Evolutionary conservation across 2,113 vertebrate genomes (phyloP), one percentile per base, ranked within the genome.

Genomic region (Nettapus auritus): DNA sequence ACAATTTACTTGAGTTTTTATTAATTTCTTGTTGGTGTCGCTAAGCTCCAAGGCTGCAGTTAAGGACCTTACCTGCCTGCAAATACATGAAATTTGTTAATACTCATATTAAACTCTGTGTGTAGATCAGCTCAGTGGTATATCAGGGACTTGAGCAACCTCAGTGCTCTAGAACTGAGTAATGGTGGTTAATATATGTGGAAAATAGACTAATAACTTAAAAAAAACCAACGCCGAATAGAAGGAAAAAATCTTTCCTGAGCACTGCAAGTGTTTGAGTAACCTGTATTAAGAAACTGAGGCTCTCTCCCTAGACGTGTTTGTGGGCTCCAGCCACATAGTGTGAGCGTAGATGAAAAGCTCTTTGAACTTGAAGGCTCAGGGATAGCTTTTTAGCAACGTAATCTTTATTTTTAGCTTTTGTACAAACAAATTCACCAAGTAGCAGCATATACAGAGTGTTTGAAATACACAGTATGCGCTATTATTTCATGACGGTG

Each of bases 341-440:
- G 68, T 87, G 17, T 8, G 5, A 86, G 63, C 80, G 55, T 87
- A 31, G 70, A 70, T 68, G 55, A 79, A 95, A 89, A 90, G 67
- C 70, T 74, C 89, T 93, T 94, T 82, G 78, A 95, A 94, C 75
- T 36, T 46, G 28, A 88, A 93, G 44, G 67, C 44, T n/a, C 44
- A 57, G n/a, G 40, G 60, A 40, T 57, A 75, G 66, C 34, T 68
- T 87, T 93, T 90, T 66, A 90, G 90, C 71, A 77, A 14, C 28
- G 16, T 20, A 23, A 19, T 53, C 77, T 89, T 86, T 95, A 87
- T 92, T 89, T 96, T 78, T 95, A 90, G 62, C 33, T 50, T 88
- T 81, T 75, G 53, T 52, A 62, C 81, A 73, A 89, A 86, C 40
- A 71, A 29, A 26, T 88, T 95, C 83, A 42, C 68, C 86, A 19